Evolutionary conservation across 2,888 invertebrate genomes (phyloP).

Genomic region (Brenthis ino): DNA sequence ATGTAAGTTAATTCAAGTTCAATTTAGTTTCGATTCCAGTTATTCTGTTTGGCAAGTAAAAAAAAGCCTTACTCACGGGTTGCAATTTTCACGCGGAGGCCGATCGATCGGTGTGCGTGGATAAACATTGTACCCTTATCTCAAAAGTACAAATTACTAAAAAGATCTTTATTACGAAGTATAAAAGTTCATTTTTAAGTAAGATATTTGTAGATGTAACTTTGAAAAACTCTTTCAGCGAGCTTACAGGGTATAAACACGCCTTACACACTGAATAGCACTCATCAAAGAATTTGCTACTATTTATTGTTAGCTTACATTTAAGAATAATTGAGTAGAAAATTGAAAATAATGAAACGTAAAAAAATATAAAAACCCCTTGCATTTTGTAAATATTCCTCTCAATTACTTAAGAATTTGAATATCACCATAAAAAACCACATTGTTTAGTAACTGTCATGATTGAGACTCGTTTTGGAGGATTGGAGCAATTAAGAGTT

Average conservation of each 20-base stretch:
- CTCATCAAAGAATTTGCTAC: constrained; percentile 1
- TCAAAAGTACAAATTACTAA: constrained; percentile 52
- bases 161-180: constrained; percentile 38
- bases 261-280: constrained; percentile 29
- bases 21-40: constrained; percentile 50
- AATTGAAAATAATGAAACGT: too few relatives aligned
- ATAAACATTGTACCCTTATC: constrained; percentile 75
- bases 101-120: constrained; percentile 77
- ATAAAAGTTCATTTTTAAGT: constrained; percentile 41
- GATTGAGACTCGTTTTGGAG: too few relatives aligned
- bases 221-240: constrained; percentile 29
- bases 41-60: constrained; percentile 55
- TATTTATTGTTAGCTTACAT: neutral
- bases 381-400: too few relatives aligned
- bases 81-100: constrained; percentile 80
- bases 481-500: too few relatives aligned
- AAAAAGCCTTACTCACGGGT: constrained; percentile 53
- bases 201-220: constrained; percentile 2
- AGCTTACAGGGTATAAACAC: constrained; percentile 20
- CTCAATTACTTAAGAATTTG: too few relatives aligned
- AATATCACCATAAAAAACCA: too few relatives aligned
- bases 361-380: too few relatives aligned
- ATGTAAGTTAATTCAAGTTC: neutral
- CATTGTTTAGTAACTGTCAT: too few relatives aligned
- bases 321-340: neutral